Percentiles rank a stretch among this genome's conserved stretches.
Evolutionary conservation across 1,140 invertebrate species (phyloP).

Genomic region (Drosophila setifemur): DNA sequence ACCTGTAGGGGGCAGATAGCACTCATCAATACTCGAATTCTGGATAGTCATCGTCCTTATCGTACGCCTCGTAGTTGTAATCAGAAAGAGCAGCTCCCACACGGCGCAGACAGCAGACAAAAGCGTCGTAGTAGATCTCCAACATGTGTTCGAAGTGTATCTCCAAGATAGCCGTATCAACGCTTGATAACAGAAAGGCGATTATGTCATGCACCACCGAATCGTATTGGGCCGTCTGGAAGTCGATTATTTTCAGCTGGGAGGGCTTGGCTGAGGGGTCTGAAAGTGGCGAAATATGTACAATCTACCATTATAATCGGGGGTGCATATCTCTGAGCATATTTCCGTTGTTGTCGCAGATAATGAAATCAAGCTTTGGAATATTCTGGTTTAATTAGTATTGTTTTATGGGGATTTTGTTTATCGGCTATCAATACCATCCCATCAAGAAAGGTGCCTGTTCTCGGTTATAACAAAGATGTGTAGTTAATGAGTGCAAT

Average conservation of each 20-base stretch:
- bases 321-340: no score
- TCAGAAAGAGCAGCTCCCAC: constrained; percentile 38
- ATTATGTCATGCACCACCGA: constrained; percentile 84
- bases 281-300: constrained; percentile 1
- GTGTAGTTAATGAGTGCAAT: no score
- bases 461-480: no score
- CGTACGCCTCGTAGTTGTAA: constrained; percentile 55
- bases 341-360: no score
- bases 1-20: constrained; percentile 56
- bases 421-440: no score
- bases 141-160: constrained; percentile 83
- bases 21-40: not conserved
- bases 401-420: no score
- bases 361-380: no score
- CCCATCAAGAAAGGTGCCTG: no score
- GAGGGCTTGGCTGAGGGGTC: constrained; percentile 64
- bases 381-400: no score
- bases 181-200: constrained; percentile 85
- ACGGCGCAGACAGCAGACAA: constrained; percentile 73
- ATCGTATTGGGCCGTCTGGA: constrained; percentile 84
- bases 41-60: not conserved
- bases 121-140: constrained; percentile 83
- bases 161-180: constrained; percentile 80
- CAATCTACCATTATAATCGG: no score
- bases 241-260: constrained; percentile 85